Evolutionary conservation across 2,888 invertebrate species (phyloP).

Genomic region (Lamellibrachia columna): DNA sequence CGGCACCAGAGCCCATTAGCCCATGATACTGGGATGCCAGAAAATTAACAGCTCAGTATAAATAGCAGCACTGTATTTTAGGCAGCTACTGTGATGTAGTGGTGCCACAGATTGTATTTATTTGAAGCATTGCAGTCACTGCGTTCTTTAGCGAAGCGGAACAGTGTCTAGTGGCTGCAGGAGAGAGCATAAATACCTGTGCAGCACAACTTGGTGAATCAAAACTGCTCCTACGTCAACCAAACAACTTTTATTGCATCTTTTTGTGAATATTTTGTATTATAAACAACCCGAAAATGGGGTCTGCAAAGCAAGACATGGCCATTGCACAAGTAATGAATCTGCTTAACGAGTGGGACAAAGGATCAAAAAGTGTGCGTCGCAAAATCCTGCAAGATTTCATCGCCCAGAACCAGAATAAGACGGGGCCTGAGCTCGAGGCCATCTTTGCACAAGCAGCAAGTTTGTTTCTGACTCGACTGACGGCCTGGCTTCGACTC

Average conservation of each 20-base stretch:
- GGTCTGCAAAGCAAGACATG: conserved; percentile 63
- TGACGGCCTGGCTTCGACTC: conserved; percentile 64
- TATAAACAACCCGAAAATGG: conserved; percentile 45
- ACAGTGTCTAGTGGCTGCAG: neutral
- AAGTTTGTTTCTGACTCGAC: conserved; percentile 63
- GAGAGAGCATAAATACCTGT: neutral
- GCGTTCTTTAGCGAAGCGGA: conserved; percentile 12
- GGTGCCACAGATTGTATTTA: neutral
- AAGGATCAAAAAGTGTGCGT: conserved; percentile 59
- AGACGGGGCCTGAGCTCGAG: conserved; percentile 65
- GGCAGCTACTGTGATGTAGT: neutral
- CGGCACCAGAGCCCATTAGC: neutral
- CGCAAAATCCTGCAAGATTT: conserved; percentile 62
- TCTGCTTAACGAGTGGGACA: conserved; percentile 65
- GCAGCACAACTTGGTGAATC: neutral
- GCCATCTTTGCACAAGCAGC: conserved; percentile 65
- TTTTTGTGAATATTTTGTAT: neutral
- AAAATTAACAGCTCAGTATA: neutral
- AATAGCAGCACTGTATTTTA: neutral
- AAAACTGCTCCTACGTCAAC: neutral
- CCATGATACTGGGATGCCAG: neutral
- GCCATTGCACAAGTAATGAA: conserved; percentile 61
- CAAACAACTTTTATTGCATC: neutral
- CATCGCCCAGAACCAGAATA: conserved; percentile 62
- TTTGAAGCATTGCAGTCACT: neutral